Evolutionary conservation across 2,888 invertebrate species (phyloP).

Genomic region (Latrodectus elegans): DNA sequence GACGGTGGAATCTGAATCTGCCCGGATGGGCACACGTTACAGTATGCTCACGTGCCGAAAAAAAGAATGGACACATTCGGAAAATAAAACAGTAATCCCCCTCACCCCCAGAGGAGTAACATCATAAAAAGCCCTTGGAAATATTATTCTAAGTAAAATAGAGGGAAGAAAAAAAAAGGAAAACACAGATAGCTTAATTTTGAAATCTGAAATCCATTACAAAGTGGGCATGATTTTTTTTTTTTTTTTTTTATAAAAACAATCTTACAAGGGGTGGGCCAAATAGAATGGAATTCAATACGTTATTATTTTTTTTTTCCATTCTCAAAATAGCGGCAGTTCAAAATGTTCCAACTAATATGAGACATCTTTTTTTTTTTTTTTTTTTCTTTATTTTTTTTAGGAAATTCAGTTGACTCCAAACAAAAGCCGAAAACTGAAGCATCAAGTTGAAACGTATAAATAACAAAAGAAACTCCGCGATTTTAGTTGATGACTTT

Average conservation of each 20-base stretch:
- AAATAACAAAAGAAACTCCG: conserved; percentile 42
- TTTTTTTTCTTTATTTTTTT: not conserved
- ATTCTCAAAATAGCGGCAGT: not conserved
- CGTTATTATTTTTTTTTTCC: not conserved
- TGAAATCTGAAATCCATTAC: not conserved
- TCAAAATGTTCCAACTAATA: not conserved
- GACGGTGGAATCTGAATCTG: no score
- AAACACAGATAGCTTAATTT: conserved; percentile 7
- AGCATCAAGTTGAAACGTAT: not conserved
- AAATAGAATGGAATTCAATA: conserved; percentile 3
- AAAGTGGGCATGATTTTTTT: not conserved
- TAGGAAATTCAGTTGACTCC: not conserved
- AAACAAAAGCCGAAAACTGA: not conserved
- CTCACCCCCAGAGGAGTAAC: no score
- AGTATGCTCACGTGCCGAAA: no score
- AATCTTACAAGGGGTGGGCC: not conserved
- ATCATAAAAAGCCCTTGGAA: no score
- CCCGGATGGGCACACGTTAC: no score
- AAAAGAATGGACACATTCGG: no score
- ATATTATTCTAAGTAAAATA: no score
- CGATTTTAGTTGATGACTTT: conserved; percentile 60
- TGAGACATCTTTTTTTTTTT: not conserved
- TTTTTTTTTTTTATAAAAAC: not conserved
- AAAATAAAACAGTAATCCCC: no score
- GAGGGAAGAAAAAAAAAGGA: no score